Evolutionary conservation across 2,797 vertebrate genomes (phyloP), one percentile per base, ranked within the genome.

Genomic region (Scomberomorus guttatus): DNA sequence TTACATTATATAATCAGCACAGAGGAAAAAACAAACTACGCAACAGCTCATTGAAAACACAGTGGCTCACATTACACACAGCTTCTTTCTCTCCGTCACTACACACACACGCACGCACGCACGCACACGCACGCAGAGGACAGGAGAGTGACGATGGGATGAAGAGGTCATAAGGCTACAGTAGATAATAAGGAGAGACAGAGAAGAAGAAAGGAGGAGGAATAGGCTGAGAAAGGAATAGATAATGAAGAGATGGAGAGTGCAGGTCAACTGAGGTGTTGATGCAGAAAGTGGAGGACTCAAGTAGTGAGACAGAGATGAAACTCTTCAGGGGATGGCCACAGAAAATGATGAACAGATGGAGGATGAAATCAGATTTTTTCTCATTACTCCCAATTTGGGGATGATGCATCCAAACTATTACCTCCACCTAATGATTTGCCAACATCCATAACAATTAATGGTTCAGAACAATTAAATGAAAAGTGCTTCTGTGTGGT

Each of bases 291-390:
- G 64, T 25, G 73, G 72, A 72, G 25, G 75, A 79, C 22, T 52
- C 46, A 20, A 71, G 58, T 7, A 51, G 69, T 44, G 18, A 67
- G 55, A 63, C 54, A 29, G 69, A 65, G 55, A 60, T 10, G 3
- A 32, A 72, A 52, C 69, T 72, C 79, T 62, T 80, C 56, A 52
- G 68, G 73, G 61, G 51, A 42, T 0, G 25, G 39, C 37, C 55
- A 27, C 20, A 51, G 48, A 77, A 56, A 87, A 72, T 18, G 52
- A 80, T 52, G 34, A 85, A 84, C 84, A 89, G 85, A 87, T 79
- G 82, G 81, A 71, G 77, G 67, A 69, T 54, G 54, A 78, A 82
- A 82, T 34, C 48, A 29, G 32, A 65, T 24, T 50, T 57, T 22
- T 61, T 52, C 55, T 78, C 68, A 90, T 87, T 71, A 58, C 51